A percentile compares a stretch with the other conserved stretches of the same genome.
phyloP scores from a whole-genome alignment of 1,140 invertebrate species.

The Aphelinus certus region DNA sequence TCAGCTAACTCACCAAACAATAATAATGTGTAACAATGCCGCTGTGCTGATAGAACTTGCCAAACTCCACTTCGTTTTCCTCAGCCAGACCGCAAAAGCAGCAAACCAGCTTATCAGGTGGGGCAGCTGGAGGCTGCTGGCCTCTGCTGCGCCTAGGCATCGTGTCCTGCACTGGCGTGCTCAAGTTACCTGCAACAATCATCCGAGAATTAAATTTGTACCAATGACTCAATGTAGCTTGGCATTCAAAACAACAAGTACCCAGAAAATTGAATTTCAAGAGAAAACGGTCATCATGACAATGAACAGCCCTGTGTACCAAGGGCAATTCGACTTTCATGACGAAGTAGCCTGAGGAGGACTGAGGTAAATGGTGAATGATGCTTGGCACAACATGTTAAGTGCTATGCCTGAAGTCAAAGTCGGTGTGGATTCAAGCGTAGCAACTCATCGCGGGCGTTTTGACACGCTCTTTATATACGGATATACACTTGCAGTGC shows the following conservation, averaged over 20 bases:
- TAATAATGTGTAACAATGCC: constrained; percentile 68
- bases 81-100: constrained; percentile 64
- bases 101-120: constrained; percentile 50
- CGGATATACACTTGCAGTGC: too few relatives aligned
- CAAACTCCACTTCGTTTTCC: constrained; percentile 65
- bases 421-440: too few relatives aligned
- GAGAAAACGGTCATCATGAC: constrained; percentile 1
- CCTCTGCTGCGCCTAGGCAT: constrained; percentile 32
- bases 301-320: too few relatives aligned
- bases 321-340: too few relatives aligned
- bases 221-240: too few relatives aligned
- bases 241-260: not conserved
- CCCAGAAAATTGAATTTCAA: constrained; percentile 9
- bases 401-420: too few relatives aligned
- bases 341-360: too few relatives aligned
- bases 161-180: not conserved
- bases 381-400: too few relatives aligned
- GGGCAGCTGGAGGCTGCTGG: not conserved
- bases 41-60: constrained; percentile 64
- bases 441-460: too few relatives aligned
- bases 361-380: too few relatives aligned
- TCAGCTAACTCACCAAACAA: constrained; percentile 63
- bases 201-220: too few relatives aligned
- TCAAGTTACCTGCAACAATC: constrained; percentile 16
- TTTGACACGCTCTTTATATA: too few relatives aligned